These are phyloP conservation scores for Callocephalon fimbriatum DNA, from an alignment of 2,113 vertebrate genomes.

Conservation along the genomic window DNA sequence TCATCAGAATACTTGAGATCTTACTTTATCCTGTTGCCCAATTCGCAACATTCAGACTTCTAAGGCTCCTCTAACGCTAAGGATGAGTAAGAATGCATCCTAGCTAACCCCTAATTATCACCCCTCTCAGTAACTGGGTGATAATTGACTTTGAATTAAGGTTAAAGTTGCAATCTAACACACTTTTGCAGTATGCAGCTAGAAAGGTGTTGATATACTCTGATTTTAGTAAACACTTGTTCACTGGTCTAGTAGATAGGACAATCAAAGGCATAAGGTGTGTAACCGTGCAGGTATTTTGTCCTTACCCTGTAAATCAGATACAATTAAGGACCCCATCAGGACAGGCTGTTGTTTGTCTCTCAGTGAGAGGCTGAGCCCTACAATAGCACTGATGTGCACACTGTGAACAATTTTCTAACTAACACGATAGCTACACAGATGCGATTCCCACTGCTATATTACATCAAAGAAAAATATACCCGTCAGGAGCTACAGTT, in stretches of 20 bases:
- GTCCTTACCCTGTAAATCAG: no score
- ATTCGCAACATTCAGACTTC: accelerated
- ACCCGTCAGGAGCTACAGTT: background rate
- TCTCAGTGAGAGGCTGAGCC: background rate
- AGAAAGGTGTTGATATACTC: background rate
- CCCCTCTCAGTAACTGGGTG: background rate
- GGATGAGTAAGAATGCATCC: background rate
- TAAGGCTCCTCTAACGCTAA: background rate
- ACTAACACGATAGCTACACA: background rate
- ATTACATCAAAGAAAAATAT: background rate
- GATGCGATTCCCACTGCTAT: accelerated
- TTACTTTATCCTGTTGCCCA: background rate
- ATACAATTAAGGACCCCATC: background rate
- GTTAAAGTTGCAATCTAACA: background rate
- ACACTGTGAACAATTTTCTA: background rate
- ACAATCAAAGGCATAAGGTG: accelerated
- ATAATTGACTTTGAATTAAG: background rate
- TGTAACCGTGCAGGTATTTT: background rate
- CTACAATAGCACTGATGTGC: background rate
- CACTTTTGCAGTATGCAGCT: background rate
- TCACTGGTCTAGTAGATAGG: background rate
- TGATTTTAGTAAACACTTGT: background rate
- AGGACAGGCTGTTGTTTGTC: background rate
- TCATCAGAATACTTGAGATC: background rate
- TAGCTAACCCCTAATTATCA: background rate